Base-by-base conservation (phyloP, 2,888 invertebrate species). In the Diarsia brunnea region DNA sequence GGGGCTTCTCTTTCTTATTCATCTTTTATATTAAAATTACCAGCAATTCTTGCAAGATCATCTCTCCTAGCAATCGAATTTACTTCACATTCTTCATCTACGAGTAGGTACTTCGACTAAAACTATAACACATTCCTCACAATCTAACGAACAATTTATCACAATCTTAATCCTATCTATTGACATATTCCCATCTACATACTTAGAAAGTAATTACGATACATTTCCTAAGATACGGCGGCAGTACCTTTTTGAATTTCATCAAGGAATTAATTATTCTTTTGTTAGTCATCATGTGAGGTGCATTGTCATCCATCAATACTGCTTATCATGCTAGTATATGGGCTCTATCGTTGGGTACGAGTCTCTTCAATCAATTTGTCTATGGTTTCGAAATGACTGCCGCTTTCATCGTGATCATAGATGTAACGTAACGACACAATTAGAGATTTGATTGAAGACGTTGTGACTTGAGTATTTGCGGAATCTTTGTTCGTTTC, bases 251-350 rank as follows among this genome's bases (percentile, higher is more conserved):
- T 92, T 91, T 91, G 91, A 91, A 93, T 94, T 93, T 94, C 93
- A 92, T 94, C 94, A 91, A 89, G 90, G 92, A 94, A 95, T 94
- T 95, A 96, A 96, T 95, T 95, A 94, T 94, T 94, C 95, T 92
- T 94, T 95, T 95, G 95, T 95, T 93, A 89, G 91, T 76, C 86
- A 85, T 85, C 91, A 90, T 89, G 90, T 90, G 89, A 93, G 89
- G 86, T 87, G 94, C 95, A 87, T 90, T 93, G 94, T 95, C 95
- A 95, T 95, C 94, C 90, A 95, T 95, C 95, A 94, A 93, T 93
- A 93, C 91, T 89, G 94, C 93, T 95, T 95, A 95, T 96, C 96
- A 95, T 92, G 92, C 89, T 90, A 81, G 87, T 87, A 89, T 89
- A 85, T 90, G 88, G 89, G 90, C 89, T 91, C 90, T 89, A 88